These are phyloP conservation scores for Pseudachorutes palmiensis DNA, from an alignment of 1,140 invertebrate species.

Conservation along the genomic window DNA sequence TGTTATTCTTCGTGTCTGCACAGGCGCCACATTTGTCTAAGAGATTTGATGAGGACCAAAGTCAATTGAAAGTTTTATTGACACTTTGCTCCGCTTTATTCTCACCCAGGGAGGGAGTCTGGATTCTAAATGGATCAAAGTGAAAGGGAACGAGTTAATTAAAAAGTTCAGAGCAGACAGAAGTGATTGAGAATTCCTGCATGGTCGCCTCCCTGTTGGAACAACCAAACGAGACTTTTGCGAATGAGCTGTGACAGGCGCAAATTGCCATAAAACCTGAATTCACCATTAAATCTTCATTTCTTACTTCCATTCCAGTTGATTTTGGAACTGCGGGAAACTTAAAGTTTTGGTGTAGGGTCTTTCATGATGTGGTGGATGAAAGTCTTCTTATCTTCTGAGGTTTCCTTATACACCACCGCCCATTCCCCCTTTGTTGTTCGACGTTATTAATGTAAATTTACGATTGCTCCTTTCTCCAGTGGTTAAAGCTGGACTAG, in stretches of 20 bases:
- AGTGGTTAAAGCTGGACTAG: not conserved
- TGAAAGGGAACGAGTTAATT: not conserved
- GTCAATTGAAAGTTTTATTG: not conserved
- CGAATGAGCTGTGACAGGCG: not conserved
- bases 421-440: not conserved
- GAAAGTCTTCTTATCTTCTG: no score
- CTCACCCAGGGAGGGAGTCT: not conserved
- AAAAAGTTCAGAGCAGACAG: not conserved
- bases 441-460: not conserved
- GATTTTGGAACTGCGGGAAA: no score
- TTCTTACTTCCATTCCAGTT: no score
- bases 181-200: not conserved
- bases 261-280: conserved; percentile 1
- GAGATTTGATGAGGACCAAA: no score
- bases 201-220: not conserved
- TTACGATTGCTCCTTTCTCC: conserved; percentile 6
- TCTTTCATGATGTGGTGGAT: no score
- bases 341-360: no score
- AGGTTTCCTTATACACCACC: no score
- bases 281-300: conserved; percentile 7
- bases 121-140: not conserved
- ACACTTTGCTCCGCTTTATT: no score
- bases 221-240: not conserved
- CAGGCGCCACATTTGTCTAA: no score
- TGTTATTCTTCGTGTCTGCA: no score